Percentiles rank a stretch among this genome's conserved stretches.
phyloP scores from a whole-genome alignment of 2,797 vertebrate species.

The Pantherophis alleghaniensis region DNA sequence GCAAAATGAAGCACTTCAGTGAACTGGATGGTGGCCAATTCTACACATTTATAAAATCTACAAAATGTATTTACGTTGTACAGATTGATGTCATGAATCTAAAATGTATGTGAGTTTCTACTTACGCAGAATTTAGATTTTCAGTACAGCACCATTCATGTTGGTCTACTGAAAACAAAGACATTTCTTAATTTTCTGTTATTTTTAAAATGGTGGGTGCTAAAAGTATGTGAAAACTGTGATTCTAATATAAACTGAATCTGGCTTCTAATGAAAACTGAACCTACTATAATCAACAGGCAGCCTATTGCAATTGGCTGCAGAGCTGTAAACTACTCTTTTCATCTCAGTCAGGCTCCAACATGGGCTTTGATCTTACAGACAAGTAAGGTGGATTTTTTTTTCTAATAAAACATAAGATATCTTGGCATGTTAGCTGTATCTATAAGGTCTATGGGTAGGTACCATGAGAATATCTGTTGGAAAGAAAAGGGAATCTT shows the following conservation, averaged over 20 bases:
- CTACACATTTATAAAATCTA: not conserved
- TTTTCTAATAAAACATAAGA: not conserved
- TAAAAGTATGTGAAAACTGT: not conserved
- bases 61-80: not conserved
- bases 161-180: not conserved
- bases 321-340: not conserved
- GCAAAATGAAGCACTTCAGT: not conserved
- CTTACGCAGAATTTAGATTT: not conserved
- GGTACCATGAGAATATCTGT: not conserved
- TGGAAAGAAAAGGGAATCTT: not conserved
- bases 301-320: not conserved
- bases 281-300: not conserved
- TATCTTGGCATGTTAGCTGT: not conserved
- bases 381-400: constrained; percentile 2
- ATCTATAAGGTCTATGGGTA: not conserved
- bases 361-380: constrained; percentile 6
- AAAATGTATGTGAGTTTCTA: not conserved
- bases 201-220: not conserved
- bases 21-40: not conserved
- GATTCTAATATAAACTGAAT: not conserved
- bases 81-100: not conserved
- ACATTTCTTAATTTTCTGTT: not conserved
- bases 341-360: constrained; percentile 14
- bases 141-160: not conserved
- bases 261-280: not conserved